Conservation (phyloP, 2,888 invertebrate species). For the Troides aeacus region DNA sequence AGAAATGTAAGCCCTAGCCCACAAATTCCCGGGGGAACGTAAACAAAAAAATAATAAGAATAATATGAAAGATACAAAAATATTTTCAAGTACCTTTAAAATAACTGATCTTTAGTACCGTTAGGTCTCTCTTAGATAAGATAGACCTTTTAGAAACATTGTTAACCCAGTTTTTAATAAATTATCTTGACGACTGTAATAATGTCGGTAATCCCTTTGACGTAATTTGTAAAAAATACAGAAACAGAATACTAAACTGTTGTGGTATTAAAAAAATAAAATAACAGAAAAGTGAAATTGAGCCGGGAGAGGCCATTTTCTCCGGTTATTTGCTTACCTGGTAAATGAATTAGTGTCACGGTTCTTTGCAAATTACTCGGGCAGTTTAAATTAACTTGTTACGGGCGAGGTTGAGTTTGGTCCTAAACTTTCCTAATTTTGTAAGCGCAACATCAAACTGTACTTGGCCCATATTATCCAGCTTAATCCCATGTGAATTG, state of each 20-base stretch:
- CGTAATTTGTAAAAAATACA: neutral
- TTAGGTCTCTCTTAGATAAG: too few species aligned
- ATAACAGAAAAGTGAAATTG: conserved; percentile 7
- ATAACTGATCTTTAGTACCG: too few species aligned
- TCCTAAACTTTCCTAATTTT: conserved; percentile 78
- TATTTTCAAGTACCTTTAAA: too few species aligned
- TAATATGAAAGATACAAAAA: too few species aligned
- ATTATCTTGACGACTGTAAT: neutral
- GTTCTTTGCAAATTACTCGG: conserved; percentile 72
- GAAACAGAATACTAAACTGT: neutral
- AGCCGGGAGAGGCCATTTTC: conserved; percentile 29
- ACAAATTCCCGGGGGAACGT: too few species aligned
- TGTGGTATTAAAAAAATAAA: neutral
- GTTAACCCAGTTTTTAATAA: neutral
- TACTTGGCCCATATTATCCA: conserved; percentile 73
- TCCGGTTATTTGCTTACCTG: conserved; percentile 67
- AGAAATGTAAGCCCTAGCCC: too few species aligned
- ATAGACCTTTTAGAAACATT: too few species aligned
- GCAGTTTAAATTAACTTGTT: conserved; percentile 78
- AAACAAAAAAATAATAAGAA: too few species aligned
- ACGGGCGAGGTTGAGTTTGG: conserved; percentile 68
- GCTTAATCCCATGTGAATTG: conserved; percentile 77
- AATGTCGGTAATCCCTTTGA: neutral
- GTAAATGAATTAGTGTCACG: conserved; percentile 77
- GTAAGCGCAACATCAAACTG: conserved; percentile 77